These are phyloP conservation scores for Cataglyphis hispanica DNA, from an alignment of 1,140 invertebrate species.

Conservation along the genomic window DNA sequence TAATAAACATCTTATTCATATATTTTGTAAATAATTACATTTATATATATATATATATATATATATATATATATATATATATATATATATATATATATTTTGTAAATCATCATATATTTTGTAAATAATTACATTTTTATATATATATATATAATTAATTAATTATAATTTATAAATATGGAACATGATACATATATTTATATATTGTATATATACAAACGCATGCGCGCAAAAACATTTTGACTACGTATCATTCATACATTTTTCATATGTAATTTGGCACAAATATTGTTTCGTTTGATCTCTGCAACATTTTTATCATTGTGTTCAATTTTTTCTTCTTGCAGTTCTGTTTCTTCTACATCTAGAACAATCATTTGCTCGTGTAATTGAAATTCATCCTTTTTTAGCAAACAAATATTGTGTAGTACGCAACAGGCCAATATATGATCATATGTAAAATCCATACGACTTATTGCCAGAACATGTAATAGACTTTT, in stretches of 20 bases:
- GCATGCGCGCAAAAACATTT: too few species aligned
- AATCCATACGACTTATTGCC: background rate
- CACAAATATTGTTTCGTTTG: constrained; percentile 5
- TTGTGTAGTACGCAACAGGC: constrained; percentile 14
- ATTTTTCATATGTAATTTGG: background rate
- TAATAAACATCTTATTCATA: too few species aligned
- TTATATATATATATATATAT: too few species aligned
- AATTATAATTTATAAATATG: too few species aligned
- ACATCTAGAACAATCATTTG: background rate
- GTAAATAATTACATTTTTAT: too few species aligned
- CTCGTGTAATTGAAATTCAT: background rate
- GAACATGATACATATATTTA: too few species aligned
- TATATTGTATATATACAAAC: too few species aligned
- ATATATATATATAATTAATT: too few species aligned
- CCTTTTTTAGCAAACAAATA: background rate
- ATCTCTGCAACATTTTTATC: background rate
- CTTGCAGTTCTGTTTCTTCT: background rate
- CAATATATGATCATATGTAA: constrained; percentile 8
- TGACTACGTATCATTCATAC: background rate
- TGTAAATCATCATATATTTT: too few species aligned
- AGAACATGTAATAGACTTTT: background rate
- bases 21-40: too few species aligned
- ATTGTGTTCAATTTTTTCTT: background rate
- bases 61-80: too few species aligned
- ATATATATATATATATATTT: too few species aligned